Base-by-base conservation (phyloP, 2,113 vertebrate species). In the Odocoileus virginianus region DNA sequence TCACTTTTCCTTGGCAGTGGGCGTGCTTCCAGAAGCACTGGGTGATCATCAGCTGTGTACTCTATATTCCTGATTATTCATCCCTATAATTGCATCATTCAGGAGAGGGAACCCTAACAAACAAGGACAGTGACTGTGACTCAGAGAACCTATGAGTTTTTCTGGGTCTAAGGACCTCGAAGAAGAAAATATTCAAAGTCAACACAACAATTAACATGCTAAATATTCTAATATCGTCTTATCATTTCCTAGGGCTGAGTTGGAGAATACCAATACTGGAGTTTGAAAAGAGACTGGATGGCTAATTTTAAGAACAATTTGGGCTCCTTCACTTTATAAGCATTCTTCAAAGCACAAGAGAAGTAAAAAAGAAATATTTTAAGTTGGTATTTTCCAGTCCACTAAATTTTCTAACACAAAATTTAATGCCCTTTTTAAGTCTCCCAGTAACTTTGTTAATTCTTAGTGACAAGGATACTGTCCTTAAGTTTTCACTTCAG, bases 361-460 rank as follows among this genome's bases (percentile, higher is more conserved):
- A 91, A 23, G 3, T 33, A 4, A 47, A 47, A 89, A 85, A 58
- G 12, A 92, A 83, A 47, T 50, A 52, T 30, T 79, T 95, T 86
- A 86, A 94, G 52, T 91, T n/a, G n/a, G 25, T 79, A 89, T 84
- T 97, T 87, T 87, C 50, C 14, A 96, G 25, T 47, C 17, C 36
- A 85, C 30, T 95, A 79, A 79, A 60, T 93, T 89, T 91, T 87
- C 55, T 47, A 55, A 47, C 23, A 33, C n/a, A 87, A 93, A 93
- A 76, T 27, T 40, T 47, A 45, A 23, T 40, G 16, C 45, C 43
- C 11, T 14, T 50, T 71, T 84, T 14, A 91, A 93, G n/a, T 52
- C 27, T 91, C 21, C 52, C 36, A 21, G 11, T 60, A 74, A 86
- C 8, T 17, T 71, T 91, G 87, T 91, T 6, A 89, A 57, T 74